A percentile compares a stretch with the other conserved stretches of the same genome.
Conservation (phyloP, 2,797 vertebrate genomes). For the Phataginus tetradactyla region DNA sequence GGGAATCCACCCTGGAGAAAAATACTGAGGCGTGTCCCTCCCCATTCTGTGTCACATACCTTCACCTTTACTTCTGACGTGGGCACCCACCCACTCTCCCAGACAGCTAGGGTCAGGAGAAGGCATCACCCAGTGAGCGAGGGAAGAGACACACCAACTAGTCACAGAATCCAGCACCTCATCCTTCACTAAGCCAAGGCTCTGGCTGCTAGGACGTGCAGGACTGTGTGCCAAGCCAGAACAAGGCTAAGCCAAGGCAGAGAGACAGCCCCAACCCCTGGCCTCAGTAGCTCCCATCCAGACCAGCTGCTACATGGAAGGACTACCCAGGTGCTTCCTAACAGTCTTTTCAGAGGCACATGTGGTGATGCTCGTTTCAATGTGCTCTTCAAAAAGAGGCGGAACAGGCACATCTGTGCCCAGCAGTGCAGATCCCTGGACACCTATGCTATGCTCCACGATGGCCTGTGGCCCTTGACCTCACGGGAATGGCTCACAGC, state of each 20-base stretch:
- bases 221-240: background rate
- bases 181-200: background rate
- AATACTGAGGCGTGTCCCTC: background rate
- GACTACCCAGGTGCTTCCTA: background rate
- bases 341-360: background rate
- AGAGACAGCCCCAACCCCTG: background rate
- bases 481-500: background rate
- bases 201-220: background rate
- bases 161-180: background rate
- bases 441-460: fast-evolving
- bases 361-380: background rate
- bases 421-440: background rate
- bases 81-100: background rate
- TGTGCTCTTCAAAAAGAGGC: background rate
- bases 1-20: background rate
- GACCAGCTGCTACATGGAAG: fast-evolving
- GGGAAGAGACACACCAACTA: background rate
- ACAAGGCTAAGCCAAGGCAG: background rate
- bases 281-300: background rate
- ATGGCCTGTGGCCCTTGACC: background rate
- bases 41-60: background rate
- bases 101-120: background rate
- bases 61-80: background rate
- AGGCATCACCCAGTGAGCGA: background rate
- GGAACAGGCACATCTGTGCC: background rate